A percentile compares a stretch with the other conserved stretches of the same genome.
Evolutionary conservation across 2,113 vertebrate species (phyloP).

Genomic region (Myxocyprinus asiaticus): DNA sequence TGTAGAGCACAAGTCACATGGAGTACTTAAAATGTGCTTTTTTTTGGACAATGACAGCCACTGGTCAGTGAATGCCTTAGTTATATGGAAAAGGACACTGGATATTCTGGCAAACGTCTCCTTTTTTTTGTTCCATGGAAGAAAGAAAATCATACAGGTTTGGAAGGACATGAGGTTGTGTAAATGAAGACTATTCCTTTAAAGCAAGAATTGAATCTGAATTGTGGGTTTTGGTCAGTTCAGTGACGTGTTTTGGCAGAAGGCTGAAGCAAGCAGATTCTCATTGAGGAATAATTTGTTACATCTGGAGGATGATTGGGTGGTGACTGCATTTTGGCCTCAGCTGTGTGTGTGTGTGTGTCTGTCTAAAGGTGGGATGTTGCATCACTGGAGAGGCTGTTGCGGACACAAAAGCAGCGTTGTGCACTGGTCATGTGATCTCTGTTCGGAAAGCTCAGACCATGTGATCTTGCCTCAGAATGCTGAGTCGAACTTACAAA

Average conservation of each 20-base stretch:
- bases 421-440: conserved; percentile 73
- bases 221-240: conserved; percentile 11
- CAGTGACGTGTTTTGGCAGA: neutral
- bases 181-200: neutral
- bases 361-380: conserved; percentile 65
- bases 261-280: conserved; percentile 3
- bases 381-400: conserved; percentile 65
- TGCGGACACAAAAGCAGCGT: conserved; percentile 72
- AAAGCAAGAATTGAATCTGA: conserved; percentile 1
- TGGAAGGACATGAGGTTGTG: no score
- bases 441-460: conserved; percentile 55
- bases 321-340: conserved; percentile 47
- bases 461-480: conserved; percentile 73
- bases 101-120: no score
- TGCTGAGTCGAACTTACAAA: conserved; percentile 58
- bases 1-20: no score
- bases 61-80: no score
- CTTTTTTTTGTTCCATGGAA: no score
- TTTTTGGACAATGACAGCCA: no score
- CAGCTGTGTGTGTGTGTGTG: conserved; percentile 44
- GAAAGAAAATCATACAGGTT: no score
- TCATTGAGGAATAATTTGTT: conserved; percentile 22
- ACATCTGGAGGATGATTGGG: neutral
- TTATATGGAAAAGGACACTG: no score
- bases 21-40: no score